Percentiles rank a stretch among this genome's conserved stretches.
These are phyloP conservation scores for Nipponia nippon DNA, from an alignment of 2,113 vertebrate species.

Conservation along the genomic window DNA sequence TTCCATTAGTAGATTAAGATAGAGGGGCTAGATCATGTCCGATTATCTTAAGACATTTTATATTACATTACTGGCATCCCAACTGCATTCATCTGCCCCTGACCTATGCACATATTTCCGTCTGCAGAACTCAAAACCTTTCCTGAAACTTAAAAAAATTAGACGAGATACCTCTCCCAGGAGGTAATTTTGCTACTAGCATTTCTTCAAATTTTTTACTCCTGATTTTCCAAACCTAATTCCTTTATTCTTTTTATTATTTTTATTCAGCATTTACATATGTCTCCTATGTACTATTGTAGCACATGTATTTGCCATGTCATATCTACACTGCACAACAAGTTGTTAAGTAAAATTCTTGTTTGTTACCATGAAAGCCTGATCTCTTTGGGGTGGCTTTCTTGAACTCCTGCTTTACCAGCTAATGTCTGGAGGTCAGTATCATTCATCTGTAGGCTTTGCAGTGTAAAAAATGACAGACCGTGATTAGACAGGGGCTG, in stretches of 20 bases:
- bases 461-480: slow-evolving; percentile 7
- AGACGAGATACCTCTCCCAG: background rate
- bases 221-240: background rate
- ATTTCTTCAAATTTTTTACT: background rate
- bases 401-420: background rate
- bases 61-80: background rate
- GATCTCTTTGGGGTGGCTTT: background rate
- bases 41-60: background rate
- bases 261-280: background rate
- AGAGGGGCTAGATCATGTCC: background rate
- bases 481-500: background rate
- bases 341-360: background rate
- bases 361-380: background rate
- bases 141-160: background rate
- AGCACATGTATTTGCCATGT: background rate
- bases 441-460: slow-evolving; percentile 23
- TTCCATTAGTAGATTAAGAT: background rate
- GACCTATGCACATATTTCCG: background rate
- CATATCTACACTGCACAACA: background rate
- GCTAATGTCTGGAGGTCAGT: background rate
- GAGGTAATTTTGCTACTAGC: background rate
- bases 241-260: background rate
- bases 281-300: background rate
- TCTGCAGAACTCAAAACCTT: background rate
- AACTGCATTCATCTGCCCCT: background rate